Evolutionary conservation across 2,888 invertebrate species (phyloP).

Genomic region (Chrysomela aeneicollis): DNA sequence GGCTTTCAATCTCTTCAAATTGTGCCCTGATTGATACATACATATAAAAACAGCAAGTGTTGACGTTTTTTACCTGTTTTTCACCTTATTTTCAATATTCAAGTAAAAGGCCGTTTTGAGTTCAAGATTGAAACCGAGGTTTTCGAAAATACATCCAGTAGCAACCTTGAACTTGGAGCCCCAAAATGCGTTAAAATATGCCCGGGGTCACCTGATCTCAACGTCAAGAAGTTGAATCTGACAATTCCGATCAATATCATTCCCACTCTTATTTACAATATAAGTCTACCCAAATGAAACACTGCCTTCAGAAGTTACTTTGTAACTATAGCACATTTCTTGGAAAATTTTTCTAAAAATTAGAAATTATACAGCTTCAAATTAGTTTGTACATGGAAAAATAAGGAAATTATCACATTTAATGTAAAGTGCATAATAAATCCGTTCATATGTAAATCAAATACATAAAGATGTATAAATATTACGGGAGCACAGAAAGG

Average conservation of each 20-base stretch:
- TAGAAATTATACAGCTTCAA: neutral
- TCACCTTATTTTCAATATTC: no score
- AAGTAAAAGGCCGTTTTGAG: no score
- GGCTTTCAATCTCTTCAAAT: no score
- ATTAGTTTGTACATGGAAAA: constrained; percentile 16
- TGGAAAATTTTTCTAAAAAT: constrained; percentile 29
- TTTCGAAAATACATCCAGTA: no score
- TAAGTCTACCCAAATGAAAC: constrained; percentile 11
- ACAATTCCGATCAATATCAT: neutral
- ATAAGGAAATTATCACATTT: constrained; percentile 37
- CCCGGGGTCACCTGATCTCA: no score
- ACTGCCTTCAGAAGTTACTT: constrained; percentile 33
- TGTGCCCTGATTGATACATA: no score
- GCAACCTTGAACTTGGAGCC: no score
- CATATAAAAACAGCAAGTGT: no score
- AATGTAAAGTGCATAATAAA: constrained; percentile 32
- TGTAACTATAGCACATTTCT: constrained; percentile 38
- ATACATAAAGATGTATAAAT: constrained; percentile 33
- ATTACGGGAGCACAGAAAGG: constrained; percentile 4
- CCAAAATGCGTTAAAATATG: no score
- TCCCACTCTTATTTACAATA: neutral
- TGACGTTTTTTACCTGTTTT: no score
- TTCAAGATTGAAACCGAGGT: no score
- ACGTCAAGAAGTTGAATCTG: no score
- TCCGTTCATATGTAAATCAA: constrained; percentile 28